phyloP scores from a whole-genome alignment of 2,113 vertebrate species.

The Labeo rohita region DNA sequence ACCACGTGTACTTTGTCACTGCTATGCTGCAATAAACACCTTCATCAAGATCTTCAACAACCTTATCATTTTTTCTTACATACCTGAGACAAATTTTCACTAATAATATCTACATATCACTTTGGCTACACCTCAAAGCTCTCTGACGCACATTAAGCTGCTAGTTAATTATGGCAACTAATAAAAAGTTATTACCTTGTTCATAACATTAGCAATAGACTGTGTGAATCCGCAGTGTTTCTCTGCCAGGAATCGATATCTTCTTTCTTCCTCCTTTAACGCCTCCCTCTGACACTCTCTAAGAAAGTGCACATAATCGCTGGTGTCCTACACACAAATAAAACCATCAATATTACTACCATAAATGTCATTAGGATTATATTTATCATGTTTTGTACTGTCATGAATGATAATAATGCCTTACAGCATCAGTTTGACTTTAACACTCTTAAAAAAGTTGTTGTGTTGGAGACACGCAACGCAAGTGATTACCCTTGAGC shows the following conservation, averaged over 20 bases:
- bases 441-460: neutral
- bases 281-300: conserved; percentile 84
- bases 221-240: conserved; percentile 82
- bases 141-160: neutral
- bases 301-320: conserved; percentile 82
- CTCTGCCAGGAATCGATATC: conserved; percentile 94
- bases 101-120: neutral
- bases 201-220: conserved; percentile 70
- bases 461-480: neutral
- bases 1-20: too few relatives aligned
- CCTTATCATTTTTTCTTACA: too few relatives aligned
- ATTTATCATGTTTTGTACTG: neutral
- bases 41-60: too few relatives aligned
- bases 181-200: conserved; percentile 66
- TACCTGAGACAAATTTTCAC: neutral
- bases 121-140: neutral
- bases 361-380: neutral
- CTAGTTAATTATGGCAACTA: neutral
- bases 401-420: neutral
- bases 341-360: conserved; percentile 14
- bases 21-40: too few relatives aligned
- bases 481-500: too few relatives aligned
- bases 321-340: conserved; percentile 71
- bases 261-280: conserved; percentile 88
- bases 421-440: neutral